Evolutionary conservation across 2,113 vertebrate genomes (phyloP).

Genomic region (Carassius carassius): DNA sequence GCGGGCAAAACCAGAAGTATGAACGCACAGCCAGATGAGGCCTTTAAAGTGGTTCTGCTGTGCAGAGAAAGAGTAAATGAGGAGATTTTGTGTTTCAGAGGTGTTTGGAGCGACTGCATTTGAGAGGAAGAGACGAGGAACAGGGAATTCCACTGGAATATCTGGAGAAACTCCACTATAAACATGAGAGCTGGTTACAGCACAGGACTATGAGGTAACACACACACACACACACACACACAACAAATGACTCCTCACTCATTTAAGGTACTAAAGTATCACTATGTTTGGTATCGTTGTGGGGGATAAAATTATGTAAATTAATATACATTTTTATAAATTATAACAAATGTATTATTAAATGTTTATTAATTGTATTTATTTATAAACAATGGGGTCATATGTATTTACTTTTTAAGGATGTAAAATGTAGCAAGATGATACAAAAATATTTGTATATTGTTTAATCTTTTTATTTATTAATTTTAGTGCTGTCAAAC

Average conservation of each 20-base stretch:
- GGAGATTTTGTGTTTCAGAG: slow-evolving; percentile 70
- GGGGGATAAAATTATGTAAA: too few species aligned
- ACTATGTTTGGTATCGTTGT: too few species aligned
- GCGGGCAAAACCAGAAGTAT: slow-evolving; percentile 87
- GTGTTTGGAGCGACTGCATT: slow-evolving; percentile 85
- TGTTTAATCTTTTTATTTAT: too few species aligned
- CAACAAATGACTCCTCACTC: too few species aligned
- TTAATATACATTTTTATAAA: too few species aligned
- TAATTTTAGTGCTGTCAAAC: too few species aligned
- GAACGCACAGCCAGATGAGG: not conserved
- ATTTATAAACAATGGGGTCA: not conserved
- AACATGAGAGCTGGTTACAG: slow-evolving; percentile 94
- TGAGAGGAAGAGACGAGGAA: slow-evolving; percentile 88
- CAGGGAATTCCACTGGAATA: slow-evolving; percentile 92
- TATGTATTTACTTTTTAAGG: not conserved
- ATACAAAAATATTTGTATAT: not conserved
- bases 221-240: slow-evolving; percentile 46
- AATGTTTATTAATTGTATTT: too few species aligned
- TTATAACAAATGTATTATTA: too few species aligned
- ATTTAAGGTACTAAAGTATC: not conserved
- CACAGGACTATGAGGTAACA: slow-evolving; percentile 83
- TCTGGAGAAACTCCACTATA: slow-evolving; percentile 91
- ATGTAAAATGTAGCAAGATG: not conserved
- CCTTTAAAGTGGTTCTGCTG: not conserved
- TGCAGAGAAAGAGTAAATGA: not conserved